Evolutionary conservation across 2,888 invertebrate species (phyloP).

Genomic region (Torymus auratus): DNA sequence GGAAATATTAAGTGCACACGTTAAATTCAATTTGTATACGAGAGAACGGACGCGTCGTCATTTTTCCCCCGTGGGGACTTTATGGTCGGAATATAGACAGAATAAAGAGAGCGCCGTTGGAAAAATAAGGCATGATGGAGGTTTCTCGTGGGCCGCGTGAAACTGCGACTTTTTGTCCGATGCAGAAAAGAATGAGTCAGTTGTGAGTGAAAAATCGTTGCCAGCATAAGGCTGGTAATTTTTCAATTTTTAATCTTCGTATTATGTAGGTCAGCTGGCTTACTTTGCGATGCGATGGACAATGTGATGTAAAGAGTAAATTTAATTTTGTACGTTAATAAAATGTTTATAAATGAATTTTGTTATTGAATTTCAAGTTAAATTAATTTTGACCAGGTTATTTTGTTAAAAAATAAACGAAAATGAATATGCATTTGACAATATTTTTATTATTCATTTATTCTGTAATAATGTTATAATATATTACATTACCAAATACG

Average conservation of each 20-base stretch:
- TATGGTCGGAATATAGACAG: conserved; percentile 10
- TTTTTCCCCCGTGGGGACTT: conserved; percentile 1
- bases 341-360: too few relatives aligned
- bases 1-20: conserved; percentile 38
- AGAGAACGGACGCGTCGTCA: neutral
- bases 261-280: neutral
- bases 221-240: neutral
- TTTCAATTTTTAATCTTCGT: conserved; percentile 1
- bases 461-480: too few relatives aligned
- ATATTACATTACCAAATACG: neutral
- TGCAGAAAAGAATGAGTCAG: conserved; percentile 6
- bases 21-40: conserved; percentile 40
- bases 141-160: neutral
- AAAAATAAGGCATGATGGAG: conserved; percentile 3
- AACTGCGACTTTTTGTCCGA: neutral
- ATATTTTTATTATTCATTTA: too few relatives aligned
- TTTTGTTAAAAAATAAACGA: too few relatives aligned
- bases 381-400: too few relatives aligned
- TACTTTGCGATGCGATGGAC: too few relatives aligned
- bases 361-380: too few relatives aligned
- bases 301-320: too few relatives aligned
- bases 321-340: too few relatives aligned
- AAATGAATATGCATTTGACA: too few relatives aligned
- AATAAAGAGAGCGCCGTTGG: neutral
- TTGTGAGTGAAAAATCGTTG: neutral